Conservation (phyloP, 2,113 vertebrate species). For the Toxostoma redivivum region DNA sequence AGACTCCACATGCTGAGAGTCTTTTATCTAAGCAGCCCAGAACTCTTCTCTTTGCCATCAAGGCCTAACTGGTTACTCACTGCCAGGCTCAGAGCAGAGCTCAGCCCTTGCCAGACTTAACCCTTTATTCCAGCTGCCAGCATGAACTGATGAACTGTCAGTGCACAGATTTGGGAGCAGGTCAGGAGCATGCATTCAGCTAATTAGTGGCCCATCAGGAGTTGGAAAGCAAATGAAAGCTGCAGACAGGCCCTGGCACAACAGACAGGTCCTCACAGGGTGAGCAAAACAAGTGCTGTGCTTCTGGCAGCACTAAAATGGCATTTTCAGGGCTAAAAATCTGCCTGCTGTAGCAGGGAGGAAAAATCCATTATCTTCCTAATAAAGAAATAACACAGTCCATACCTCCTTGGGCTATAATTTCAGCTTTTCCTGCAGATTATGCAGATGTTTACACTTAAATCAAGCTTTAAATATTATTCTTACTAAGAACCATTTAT, state of each 20-base stretch:
- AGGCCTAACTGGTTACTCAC: neutral
- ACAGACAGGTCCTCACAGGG: neutral
- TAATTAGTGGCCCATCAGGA: neutral
- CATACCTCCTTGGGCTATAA: neutral
- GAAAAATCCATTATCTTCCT: neutral
- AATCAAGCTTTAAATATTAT: neutral
- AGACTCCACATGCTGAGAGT: neutral
- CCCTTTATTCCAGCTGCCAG: neutral
- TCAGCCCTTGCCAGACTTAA: conserved; percentile 3
- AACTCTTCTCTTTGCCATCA: neutral
- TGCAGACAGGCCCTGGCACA: neutral
- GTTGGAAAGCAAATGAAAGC: neutral
- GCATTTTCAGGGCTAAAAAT: neutral
- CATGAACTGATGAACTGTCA: accelerated
- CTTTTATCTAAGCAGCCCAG: neutral
- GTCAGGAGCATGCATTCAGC: neutral
- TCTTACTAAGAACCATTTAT: neutral
- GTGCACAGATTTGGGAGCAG: neutral
- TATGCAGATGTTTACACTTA: neutral
- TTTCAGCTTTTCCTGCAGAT: neutral
- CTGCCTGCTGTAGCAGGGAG: neutral
- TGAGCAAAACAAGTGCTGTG: neutral
- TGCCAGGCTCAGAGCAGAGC: neutral
- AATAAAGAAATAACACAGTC: neutral
- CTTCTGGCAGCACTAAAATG: neutral